phyloP scores from a whole-genome alignment of 1,140 invertebrate genomes.

The Triops longicaudatus region DNA sequence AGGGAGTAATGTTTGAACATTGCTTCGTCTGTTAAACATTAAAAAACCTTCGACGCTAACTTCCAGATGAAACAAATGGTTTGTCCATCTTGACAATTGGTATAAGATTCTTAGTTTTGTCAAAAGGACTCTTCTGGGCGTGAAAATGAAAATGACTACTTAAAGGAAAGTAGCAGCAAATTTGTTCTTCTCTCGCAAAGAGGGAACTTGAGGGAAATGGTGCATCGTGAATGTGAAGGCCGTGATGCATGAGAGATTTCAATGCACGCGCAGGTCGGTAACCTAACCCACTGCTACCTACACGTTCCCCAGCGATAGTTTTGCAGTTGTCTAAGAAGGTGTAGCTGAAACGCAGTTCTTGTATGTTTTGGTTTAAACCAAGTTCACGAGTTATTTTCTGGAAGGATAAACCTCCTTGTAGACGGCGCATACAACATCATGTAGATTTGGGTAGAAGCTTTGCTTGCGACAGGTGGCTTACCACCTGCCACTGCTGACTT shows the following conservation, averaged over 20 bases:
- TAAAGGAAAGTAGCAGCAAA: background rate
- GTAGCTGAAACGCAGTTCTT: background rate
- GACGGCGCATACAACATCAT: background rate
- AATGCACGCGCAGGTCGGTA: background rate
- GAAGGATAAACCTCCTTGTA: too few relatives aligned
- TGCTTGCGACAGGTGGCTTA: background rate
- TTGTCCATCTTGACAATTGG: background rate
- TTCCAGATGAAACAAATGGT: background rate
- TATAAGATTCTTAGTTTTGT: background rate
- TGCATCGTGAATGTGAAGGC: constrained; percentile 11
- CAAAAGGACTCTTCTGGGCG: background rate
- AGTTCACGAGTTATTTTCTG: too few relatives aligned
- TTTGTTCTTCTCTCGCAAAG: background rate
- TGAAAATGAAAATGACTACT: background rate
- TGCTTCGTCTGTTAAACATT: background rate
- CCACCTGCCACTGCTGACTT: background rate
- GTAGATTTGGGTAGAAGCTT: background rate
- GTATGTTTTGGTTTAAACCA: background rate
- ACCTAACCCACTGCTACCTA: background rate
- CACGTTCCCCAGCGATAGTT: background rate
- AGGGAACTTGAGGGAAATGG: background rate
- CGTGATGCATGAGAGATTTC: constrained; percentile 11
- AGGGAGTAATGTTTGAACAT: background rate
- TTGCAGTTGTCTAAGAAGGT: background rate
- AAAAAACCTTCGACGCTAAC: background rate